These are phyloP conservation scores for Montipora cactus DNA, from an alignment of 64 coral and sea anemone species.

Conservation along the genomic window DNA sequence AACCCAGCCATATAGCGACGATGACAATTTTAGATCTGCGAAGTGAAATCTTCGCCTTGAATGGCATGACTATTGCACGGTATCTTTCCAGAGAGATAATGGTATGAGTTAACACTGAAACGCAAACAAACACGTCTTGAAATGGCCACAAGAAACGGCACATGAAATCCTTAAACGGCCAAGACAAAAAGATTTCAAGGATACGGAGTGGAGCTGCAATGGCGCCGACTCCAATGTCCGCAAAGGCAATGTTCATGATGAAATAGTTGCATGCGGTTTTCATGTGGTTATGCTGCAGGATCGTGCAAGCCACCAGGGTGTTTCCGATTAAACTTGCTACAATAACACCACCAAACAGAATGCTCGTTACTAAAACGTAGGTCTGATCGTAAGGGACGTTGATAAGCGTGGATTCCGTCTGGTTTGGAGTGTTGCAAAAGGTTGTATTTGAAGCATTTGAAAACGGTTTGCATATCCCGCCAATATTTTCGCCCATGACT, in stretches of 20 bases:
- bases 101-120: conserved; percentile 76
- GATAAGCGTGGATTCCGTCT: neutral
- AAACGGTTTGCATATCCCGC: neutral
- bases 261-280: conserved; percentile 66
- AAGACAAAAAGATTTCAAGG: conserved; percentile 57
- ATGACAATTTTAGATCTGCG: conserved; percentile 60
- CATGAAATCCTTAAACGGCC: conserved; percentile 77
- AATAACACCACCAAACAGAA: conserved; percentile 35
- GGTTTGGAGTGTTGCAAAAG: neutral
- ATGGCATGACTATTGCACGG: conserved; percentile 71
- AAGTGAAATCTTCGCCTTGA: conserved; percentile 66
- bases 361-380: neutral
- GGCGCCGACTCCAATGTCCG: conserved; percentile 65
- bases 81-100: conserved; percentile 86
- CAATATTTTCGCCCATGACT: neutral
- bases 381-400: neutral
- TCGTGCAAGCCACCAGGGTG: conserved; percentile 24
- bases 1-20: conserved; percentile 61
- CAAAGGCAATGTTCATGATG: conserved; percentile 58
- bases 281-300: conserved; percentile 53
- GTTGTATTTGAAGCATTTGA: neutral
- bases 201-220: conserved; percentile 77
- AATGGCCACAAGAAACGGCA: conserved; percentile 78
- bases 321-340: conserved; percentile 49
- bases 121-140: conserved; percentile 83